Evolutionary conservation across 2,113 vertebrate genomes (phyloP), one percentile per base, ranked within the genome.

Genomic region (Thinocorus orbignyianus): DNA sequence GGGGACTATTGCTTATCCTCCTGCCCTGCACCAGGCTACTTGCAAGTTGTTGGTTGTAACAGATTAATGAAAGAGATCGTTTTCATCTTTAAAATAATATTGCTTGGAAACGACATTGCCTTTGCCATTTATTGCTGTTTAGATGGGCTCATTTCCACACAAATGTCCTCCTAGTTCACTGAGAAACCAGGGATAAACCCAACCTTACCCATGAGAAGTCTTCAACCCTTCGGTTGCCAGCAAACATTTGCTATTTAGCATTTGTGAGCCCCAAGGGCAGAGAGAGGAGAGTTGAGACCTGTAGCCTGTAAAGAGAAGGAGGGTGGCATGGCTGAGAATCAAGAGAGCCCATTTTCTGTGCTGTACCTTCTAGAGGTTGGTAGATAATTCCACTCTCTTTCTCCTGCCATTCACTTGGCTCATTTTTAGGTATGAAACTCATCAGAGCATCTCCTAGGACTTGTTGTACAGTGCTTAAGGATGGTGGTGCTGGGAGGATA

Each of bases 401-500:
- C 55, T 86, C 24, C 35, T 83, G 69, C 35, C 64, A 6, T 81
- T 93, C 73, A 26, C 25, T 71, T 93, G 76, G 15, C 19, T 85
- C 3, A 0, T 81, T 0, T 0, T 89, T 71, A 69, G 17, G 33
- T 74, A 69, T 55, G 65, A 81, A 84, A 83, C 12, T 79, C 5
- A 0, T 73, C 31, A 66, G 71, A 16, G 16, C 31, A 24, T 55
- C 65, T 90, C 17, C 6, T 68, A 60, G 26, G 57, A 81, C 28
- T 69, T 81, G 22, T 0, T 81, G 57, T 86, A 30, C 35, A 61
- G 77, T 16, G 23, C 33, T 81, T 90, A 30, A 51, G 61, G 65
- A 20, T 44, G 13, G 46, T 85, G 66, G 9, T 71, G 25, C 64
- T 54, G 24, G 51, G 41, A 66, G 33, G 23, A 23, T 44, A 44